Evolutionary conservation across 2,888 invertebrate species (phyloP).

Genomic region (Megaustenia siamemsis): DNA sequence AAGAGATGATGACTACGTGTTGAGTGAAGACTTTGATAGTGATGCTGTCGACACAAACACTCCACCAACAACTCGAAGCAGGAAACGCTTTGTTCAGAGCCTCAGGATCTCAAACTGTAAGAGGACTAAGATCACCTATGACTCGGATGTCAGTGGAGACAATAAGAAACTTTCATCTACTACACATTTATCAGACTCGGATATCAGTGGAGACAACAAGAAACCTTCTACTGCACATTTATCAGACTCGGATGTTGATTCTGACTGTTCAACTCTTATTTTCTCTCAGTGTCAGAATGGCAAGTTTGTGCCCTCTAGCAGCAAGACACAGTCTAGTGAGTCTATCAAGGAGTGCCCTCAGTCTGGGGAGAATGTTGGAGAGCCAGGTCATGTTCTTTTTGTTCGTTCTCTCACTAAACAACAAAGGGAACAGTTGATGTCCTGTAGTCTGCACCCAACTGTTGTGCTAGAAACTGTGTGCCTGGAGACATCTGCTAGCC

Average conservation of each 20-base stretch:
- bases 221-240: not conserved
- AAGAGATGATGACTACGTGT: conserved; percentile 48
- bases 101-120: not conserved
- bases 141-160: not conserved
- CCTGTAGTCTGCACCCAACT: conserved; percentile 42
- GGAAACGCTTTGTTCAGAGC: not conserved
- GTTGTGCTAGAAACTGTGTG: conserved; percentile 12
- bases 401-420: conserved; percentile 30
- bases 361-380: not conserved
- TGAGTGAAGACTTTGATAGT: conserved; percentile 46
- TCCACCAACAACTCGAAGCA: conserved; percentile 44
- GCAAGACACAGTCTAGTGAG: not conserved
- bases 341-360: not conserved
- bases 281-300: conserved; percentile 25
- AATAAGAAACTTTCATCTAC: not conserved
- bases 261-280: conserved; percentile 20
- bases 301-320: conserved; percentile 8
- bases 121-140: not conserved
- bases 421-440: conserved; percentile 36
- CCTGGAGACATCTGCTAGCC: not conserved
- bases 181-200: conserved; percentile 10
- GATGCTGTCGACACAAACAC: conserved; percentile 7
- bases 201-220: not conserved
- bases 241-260: conserved; percentile 34
- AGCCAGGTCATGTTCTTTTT: not conserved